These are phyloP conservation scores for Ellobium chinense DNA, from an alignment of 2,888 invertebrate species.

Conservation along the genomic window DNA sequence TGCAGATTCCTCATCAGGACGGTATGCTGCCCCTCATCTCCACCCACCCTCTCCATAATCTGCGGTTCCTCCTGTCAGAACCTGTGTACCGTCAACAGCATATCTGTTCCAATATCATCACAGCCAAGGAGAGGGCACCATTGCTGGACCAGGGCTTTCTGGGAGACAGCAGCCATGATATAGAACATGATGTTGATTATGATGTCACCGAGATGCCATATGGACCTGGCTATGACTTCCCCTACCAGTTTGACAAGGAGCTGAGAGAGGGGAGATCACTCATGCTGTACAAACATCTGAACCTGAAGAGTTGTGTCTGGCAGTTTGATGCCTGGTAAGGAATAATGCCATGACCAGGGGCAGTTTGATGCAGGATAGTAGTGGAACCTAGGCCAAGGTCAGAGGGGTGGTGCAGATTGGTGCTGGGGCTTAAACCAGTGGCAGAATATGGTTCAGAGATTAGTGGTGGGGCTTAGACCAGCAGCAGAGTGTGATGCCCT, in stretches of 20 bases:
- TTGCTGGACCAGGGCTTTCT: slow-evolving; percentile 65
- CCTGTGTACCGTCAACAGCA: slow-evolving; percentile 78
- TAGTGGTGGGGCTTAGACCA: too few relatives aligned
- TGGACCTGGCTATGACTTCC: slow-evolving; percentile 62
- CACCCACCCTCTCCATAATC: slow-evolving; percentile 78
- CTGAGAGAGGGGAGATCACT: slow-evolving; percentile 69
- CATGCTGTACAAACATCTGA: slow-evolving; percentile 77
- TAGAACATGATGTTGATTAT: neutral
- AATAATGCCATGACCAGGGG: neutral
- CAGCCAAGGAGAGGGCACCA: slow-evolving; percentile 58
- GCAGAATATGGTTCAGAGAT: too few relatives aligned
- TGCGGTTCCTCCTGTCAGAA: slow-evolving; percentile 77
- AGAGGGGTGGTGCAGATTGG: too few relatives aligned
- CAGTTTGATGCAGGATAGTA: too few relatives aligned
- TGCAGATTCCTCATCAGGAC: slow-evolving; percentile 68
- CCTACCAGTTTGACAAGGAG: slow-evolving; percentile 70
- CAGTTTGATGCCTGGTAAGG: slow-evolving; percentile 77
- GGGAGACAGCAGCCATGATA: slow-evolving; percentile 6
- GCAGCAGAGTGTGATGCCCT: too few relatives aligned
- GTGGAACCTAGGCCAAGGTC: too few relatives aligned
- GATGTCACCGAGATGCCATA: slow-evolving; percentile 25
- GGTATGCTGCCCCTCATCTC: slow-evolving; percentile 80
- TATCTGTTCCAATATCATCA: slow-evolving; percentile 78
- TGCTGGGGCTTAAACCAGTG: too few relatives aligned
- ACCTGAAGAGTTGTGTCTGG: slow-evolving; percentile 79